Percentiles rank a stretch among this genome's conserved stretches.
phyloP scores from a whole-genome alignment of 2,888 invertebrate species.

The Leucania comma region DNA sequence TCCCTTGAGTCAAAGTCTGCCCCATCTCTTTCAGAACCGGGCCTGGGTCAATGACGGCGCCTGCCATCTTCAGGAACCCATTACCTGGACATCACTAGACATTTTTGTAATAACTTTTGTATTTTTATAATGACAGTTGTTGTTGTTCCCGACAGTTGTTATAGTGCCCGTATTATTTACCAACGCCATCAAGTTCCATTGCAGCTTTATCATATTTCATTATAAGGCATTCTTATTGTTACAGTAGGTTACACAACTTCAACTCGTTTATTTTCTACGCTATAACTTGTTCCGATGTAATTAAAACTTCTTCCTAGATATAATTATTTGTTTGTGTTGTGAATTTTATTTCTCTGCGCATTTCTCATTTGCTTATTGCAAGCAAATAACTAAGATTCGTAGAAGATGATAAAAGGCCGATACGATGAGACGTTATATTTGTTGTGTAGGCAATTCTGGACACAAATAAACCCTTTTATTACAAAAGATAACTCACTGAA shows the following conservation, averaged over 20 bases:
- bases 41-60: background rate
- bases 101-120: too few species aligned
- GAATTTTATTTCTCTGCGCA: conserved; percentile 35
- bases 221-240: conserved; percentile 16
- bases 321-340: conserved; percentile 37
- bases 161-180: too few species aligned
- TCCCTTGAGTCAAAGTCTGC: background rate
- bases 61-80: background rate
- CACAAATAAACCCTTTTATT: conserved; percentile 6
- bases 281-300: conserved; percentile 48
- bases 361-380: conserved; percentile 28
- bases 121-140: too few species aligned
- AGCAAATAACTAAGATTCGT: conserved; percentile 6
- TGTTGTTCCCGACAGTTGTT: too few species aligned
- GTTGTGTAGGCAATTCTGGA: too few species aligned
- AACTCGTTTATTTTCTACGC: conserved; percentile 46
- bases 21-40: background rate
- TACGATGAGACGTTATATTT: background rate
- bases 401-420: background rate
- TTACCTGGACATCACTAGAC: background rate
- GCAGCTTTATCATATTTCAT: conserved; percentile 29
- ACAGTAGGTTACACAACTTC: conserved; percentile 10
- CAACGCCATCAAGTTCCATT: background rate
- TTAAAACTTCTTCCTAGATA: conserved; percentile 53
- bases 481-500: conserved; percentile 10